Evolutionary conservation across 1,140 invertebrate genomes (phyloP), one percentile per base, ranked within the genome.

Genomic region (Pseudomyrmex gracilis): DNA sequence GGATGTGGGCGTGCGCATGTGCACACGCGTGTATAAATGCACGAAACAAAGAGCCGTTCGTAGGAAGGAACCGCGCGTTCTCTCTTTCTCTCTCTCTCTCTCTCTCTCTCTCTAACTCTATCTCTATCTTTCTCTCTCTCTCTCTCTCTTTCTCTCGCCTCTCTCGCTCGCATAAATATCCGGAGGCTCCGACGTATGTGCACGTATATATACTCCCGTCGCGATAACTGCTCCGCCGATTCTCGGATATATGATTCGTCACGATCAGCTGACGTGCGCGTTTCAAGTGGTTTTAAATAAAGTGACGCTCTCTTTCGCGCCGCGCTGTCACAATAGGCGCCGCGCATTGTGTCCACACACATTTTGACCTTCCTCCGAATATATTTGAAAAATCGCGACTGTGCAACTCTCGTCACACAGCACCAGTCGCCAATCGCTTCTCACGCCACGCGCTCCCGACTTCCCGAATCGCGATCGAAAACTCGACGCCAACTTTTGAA

Each of bases 91-190:
- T 34, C 0, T 34, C 34, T 34, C 34, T 34, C 0, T 34, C 34
- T 34, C 34, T 34, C 34, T 34, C 5, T 0, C 7, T 5, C n/a
- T n/a, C n/a, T n/a, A n/a, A n/a, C n/a, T n/a, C n/a, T n/a, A n/a
- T n/a, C n/a, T 58, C 86, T 83, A 73, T 87, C 74, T 55, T 86
- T 84, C 73, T 86, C 74, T 34, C 0, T 34, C 34, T 34, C 34
- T 34, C 0, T 34, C 34, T 34, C 34, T 34, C 34, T 34, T 5
- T 34, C 34, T 34, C 34, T 34, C 5, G 60, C 66, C 86, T 83
- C 73, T 87, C 74, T 55, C 87, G 86, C 76, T 86, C 82, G 89
- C 87, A 91, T 90, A 91, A 91, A 91, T 89, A 90, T 89, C 17
- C 77, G 68, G 68, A 34, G 34, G 5, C 34, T 34, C 34, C 49